Base-by-base conservation (phyloP, 1,140 invertebrate genomes). In the Aphidius gifuensis region DNA sequence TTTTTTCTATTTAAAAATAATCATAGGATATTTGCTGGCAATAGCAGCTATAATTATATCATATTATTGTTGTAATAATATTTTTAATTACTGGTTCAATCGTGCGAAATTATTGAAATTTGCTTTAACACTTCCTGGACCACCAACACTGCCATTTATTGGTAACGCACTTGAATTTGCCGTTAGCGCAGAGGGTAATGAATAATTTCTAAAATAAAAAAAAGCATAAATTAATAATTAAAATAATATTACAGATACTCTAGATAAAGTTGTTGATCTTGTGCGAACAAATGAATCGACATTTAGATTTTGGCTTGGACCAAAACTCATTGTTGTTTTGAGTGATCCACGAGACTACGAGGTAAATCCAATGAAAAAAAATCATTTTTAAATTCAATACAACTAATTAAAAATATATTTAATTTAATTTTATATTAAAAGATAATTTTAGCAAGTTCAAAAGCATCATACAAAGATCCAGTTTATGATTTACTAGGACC, bases 341-440 rank as follows among this genome's bases (percentile, higher is more conserved):
- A 78, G 65, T 32, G 75, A 82, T 46, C 81, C 81, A 7, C 73
- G 74, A 40, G 80, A 83, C 59, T 61, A 81, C 21, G 79, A 80
- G 74, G 82, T 57, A 48, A 45, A 64, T 49, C 11, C 5, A 44
- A 40, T 21, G 61, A 46, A 43, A 38, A 5, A 55, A 61, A 46
- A n/a, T n/a, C 42, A 51, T 43, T 59, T 63, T 9, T 45, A 43
- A 40, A 64, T 45, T 59, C 59, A 16, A 16, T 16, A 16, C 1
- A 16, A 16, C 16, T 16, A 16, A 16, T 53, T 53, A 7, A 39
- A 32, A 39, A 53, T 38, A 39, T 44, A 44, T 44, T 44, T 44
- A 44, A 44, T 6, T 44, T 44, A 1, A 7, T 44, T 1, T 44
- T 6, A 7, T 44, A 9, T 32, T 32, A 32, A 32, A 32, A 80